These are phyloP conservation scores for Tachina fera DNA, from an alignment of 2,888 invertebrate species.

Conservation along the genomic window DNA sequence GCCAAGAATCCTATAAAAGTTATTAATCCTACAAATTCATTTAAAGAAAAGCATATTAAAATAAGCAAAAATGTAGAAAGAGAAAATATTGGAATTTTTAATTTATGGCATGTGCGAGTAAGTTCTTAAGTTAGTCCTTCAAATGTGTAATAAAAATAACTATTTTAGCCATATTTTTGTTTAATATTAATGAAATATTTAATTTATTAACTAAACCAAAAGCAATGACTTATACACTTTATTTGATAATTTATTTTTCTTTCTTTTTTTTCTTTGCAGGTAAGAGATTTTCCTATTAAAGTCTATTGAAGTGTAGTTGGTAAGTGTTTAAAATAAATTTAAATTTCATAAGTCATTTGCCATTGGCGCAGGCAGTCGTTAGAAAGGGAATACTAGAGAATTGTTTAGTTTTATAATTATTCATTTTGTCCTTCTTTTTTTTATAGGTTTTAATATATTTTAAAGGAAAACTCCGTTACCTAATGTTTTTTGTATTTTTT, in stretches of 20 bases:
- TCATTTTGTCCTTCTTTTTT: no score
- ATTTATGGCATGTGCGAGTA: not conserved
- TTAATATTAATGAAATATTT: conserved; percentile 7
- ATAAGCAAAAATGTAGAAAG: not conserved
- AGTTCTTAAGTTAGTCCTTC: no score
- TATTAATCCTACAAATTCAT: conserved; percentile 30
- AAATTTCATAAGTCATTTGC: not conserved
- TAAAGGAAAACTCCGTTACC: no score
- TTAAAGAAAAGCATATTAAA: conserved; percentile 16
- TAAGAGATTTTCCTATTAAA: conserved; percentile 3
- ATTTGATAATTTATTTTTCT: no score
- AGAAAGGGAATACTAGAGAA: no score
- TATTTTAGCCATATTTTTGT: not conserved
- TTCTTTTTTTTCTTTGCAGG: conserved; percentile 9
- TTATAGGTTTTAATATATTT: no score
- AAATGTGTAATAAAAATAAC: not conserved
- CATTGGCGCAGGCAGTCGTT: no score
- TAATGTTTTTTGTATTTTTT: no score
- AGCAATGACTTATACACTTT: no score
- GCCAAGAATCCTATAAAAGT: not conserved
- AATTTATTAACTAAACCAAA: not conserved
- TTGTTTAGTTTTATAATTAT: no score
- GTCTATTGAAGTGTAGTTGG: not conserved
- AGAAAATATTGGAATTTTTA: conserved; percentile 1
- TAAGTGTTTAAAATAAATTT: conserved; percentile 6